A percentile compares a stretch with the other conserved stretches of the same genome.
Conservation (phyloP, 2,797 vertebrate genomes). For the Adrianichthys oophorus region DNA sequence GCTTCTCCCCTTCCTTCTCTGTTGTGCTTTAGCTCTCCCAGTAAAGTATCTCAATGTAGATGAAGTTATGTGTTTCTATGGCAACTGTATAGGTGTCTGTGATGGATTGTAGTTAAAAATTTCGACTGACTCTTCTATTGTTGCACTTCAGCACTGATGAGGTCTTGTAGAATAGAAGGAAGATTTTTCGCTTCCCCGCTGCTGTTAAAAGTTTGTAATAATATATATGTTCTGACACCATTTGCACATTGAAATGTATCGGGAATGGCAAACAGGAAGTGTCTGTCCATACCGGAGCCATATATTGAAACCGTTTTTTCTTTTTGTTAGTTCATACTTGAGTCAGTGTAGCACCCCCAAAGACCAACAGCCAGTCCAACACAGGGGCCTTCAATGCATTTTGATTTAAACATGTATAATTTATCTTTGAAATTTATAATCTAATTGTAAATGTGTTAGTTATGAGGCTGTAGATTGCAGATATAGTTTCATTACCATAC, state of each 20-base stretch:
- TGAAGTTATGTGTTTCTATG: background rate
- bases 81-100: background rate
- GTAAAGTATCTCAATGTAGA: background rate
- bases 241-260: too few species aligned
- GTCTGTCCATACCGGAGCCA: too few species aligned
- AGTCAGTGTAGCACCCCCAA: too few species aligned
- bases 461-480: constrained; percentile 23
- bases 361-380: too few species aligned
- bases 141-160: background rate
- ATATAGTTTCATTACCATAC: constrained; percentile 43
- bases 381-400: too few species aligned
- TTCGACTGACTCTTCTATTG: background rate
- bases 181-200: too few species aligned
- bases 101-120: background rate
- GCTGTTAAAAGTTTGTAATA: too few species aligned
- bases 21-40: background rate
- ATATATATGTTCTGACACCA: too few species aligned
- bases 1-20: background rate
- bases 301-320: too few species aligned
- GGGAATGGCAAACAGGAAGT: too few species aligned
- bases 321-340: too few species aligned
- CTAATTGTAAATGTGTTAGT: constrained; percentile 36
- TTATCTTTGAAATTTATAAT: constrained; percentile 9
- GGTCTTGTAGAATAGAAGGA: background rate
- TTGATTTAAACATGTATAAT: too few species aligned